Base-by-base conservation (phyloP, 2,888 invertebrate species). In the Eubasilissa splendida region DNA sequence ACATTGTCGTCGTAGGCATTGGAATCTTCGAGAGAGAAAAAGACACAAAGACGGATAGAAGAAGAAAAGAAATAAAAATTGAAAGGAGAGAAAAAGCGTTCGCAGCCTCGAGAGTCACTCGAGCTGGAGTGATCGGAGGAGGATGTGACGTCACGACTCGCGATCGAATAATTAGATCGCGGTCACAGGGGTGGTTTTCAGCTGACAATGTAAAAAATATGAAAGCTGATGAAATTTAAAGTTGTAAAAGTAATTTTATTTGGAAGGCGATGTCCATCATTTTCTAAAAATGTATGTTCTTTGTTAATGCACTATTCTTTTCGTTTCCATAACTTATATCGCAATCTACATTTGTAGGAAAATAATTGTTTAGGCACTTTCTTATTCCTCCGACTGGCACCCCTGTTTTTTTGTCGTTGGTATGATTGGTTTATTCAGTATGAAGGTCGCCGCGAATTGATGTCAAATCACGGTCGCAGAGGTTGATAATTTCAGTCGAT, bases 121-220 rank as follows among this genome's bases (percentile, higher is more conserved):
- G 70, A 70, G 42, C 60, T 60, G 70, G 54, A 68, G 68, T 68
- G 68, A 11, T 50, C 70, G 68, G 63, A 73, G 78, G 42, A 50
- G 71, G 59, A 68, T 59, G 68, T 82, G 82, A 82, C 82, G 82
- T 79, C 82, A 80, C 71, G 59, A 71, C 58, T 42, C 73, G 42
- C 4, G 42, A 42, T 7, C 42, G 76, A 71, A 79, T 81, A 81
- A 81, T 81, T 81, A 81, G 54, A 81, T 79, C 71, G 52, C 63
- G 79, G 63, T 8, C 33, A 76, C 63, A 52, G 14, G 65, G 53
- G 60, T 53, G 53, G 63, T 54, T 66, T 77, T 70, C 60, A 59
- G 68, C 70, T 70, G 77, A 70, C 68, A 31, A 14, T 52, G 70
- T 42, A n/a, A 50, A 70, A 77, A 59, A 68, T 53, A 8, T 52